Percentiles rank a stretch among this genome's conserved stretches.
These are phyloP conservation scores for Atopsyche davidsoni DNA, from an alignment of 1,140 invertebrate species.

Conservation along the genomic window DNA sequence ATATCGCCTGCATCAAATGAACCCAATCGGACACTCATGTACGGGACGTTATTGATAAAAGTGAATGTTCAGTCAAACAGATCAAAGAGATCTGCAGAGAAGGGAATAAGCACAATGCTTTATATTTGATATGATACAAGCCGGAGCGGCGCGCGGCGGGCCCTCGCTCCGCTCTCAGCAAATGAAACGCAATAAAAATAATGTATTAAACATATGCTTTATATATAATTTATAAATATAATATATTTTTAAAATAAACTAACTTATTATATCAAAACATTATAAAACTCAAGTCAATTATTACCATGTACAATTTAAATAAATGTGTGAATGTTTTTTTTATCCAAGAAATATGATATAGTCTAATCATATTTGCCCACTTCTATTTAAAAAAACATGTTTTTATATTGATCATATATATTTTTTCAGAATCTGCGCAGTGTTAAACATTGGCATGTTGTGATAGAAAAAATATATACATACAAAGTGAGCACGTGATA, in stretches of 20 bases:
- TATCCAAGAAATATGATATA: too few species aligned
- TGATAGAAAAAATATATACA: too few species aligned
- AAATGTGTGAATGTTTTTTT: too few species aligned
- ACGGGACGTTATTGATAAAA: slow-evolving; percentile 28
- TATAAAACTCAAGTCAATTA: neutral
- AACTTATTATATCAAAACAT: neutral
- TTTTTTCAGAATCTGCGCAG: neutral
- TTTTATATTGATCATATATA: neutral
- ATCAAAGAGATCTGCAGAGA: slow-evolving; percentile 28
- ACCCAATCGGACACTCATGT: slow-evolving; percentile 23
- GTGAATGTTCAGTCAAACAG: slow-evolving; percentile 29
- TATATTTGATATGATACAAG: slow-evolving; percentile 20
- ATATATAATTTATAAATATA: neutral
- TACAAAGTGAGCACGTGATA: too few species aligned
- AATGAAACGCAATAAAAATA: too few species aligned
- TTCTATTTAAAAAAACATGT: neutral
- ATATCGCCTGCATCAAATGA: slow-evolving; percentile 14
- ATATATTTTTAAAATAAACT: neutral
- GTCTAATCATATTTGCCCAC: too few species aligned
- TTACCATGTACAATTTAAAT: neutral
- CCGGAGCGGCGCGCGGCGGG: slow-evolving; percentile 7
- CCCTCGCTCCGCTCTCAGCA: slow-evolving; percentile 2
- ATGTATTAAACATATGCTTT: neutral
- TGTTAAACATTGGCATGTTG: too few species aligned
- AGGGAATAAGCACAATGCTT: slow-evolving; percentile 24